phyloP scores from a whole-genome alignment of 2,113 vertebrate genomes.

The Brachionichthys hirsutus region DNA sequence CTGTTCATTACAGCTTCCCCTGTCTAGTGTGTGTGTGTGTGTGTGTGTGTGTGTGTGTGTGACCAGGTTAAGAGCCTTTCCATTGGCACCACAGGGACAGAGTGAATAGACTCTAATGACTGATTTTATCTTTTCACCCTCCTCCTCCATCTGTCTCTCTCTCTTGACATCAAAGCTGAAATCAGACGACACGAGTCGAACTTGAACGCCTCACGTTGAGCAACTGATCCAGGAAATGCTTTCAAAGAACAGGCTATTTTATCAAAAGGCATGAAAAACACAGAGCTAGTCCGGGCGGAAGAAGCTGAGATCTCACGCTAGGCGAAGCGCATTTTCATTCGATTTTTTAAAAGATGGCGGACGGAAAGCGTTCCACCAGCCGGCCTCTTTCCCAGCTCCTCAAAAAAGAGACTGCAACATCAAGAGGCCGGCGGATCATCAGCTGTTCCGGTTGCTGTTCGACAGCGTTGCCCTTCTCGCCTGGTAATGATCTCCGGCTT shows the following conservation, averaged over 20 bases:
- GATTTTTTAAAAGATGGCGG: constrained; percentile 19
- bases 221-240: too few species aligned
- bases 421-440: constrained; percentile 50
- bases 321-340: constrained; percentile 17
- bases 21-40: constrained; percentile 38
- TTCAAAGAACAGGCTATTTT: constrained; percentile 1
- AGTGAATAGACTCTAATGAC: constrained; percentile 73
- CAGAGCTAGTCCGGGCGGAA: neutral
- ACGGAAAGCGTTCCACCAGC: constrained; percentile 8
- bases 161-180: constrained; percentile 56
- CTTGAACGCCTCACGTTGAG: constrained; percentile 24
- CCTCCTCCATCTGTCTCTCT: constrained; percentile 42
- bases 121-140: constrained; percentile 63
- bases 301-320: constrained; percentile 21
- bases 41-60: constrained; percentile 50
- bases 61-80: constrained; percentile 69
- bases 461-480: constrained; percentile 40
- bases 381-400: constrained; percentile 13
- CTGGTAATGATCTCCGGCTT: constrained; percentile 65
- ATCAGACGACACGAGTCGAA: constrained; percentile 42
- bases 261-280: constrained; percentile 15
- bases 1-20: constrained; percentile 68
- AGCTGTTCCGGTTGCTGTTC: constrained; percentile 48
- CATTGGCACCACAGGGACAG: constrained; percentile 58
- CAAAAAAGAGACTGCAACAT: constrained; percentile 13